These are phyloP conservation scores for Leucoma salicis DNA, from an alignment of 2,888 invertebrate species.

Conservation along the genomic window DNA sequence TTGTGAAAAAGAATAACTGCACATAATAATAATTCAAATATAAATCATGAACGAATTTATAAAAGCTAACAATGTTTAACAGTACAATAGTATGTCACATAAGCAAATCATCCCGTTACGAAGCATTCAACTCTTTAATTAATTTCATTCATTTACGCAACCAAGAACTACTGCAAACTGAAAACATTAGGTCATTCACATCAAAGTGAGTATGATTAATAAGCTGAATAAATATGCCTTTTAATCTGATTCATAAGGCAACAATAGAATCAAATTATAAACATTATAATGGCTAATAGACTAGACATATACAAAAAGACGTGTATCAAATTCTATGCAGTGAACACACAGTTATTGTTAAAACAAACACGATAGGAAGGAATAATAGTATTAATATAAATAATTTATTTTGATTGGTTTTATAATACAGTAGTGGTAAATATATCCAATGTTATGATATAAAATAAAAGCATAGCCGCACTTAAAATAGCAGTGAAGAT, in stretches of 20 bases:
- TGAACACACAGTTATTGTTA: too few relatives aligned
- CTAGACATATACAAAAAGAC: conserved; percentile 16
- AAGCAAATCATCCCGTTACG: conserved; percentile 7
- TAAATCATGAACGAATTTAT: background rate
- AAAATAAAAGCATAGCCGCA: conserved; percentile 40
- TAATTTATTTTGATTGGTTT: background rate
- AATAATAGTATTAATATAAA: too few relatives aligned
- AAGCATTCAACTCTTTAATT: conserved; percentile 11
- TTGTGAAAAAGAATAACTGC: background rate
- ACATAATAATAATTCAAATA: background rate
- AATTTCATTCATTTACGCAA: conserved; percentile 25
- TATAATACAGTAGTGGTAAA: conserved; percentile 1
- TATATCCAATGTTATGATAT: conserved; percentile 34
- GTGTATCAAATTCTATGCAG: too few relatives aligned
- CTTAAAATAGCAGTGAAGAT: conserved; percentile 42
- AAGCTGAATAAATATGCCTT: conserved; percentile 38
- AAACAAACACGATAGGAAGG: too few relatives aligned
- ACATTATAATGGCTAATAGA: conserved; percentile 14
- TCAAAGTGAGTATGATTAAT: conserved; percentile 35
- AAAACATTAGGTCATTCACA: conserved; percentile 40
- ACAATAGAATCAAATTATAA: conserved; percentile 30
- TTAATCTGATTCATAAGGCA: conserved; percentile 28
- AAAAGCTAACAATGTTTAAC: background rate
- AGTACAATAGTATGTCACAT: conserved; percentile 3
- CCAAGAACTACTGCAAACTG: conserved; percentile 25